Evolutionary conservation across 2,797 vertebrate species (phyloP).

Genomic region (Sebastes paucispinis): DNA sequence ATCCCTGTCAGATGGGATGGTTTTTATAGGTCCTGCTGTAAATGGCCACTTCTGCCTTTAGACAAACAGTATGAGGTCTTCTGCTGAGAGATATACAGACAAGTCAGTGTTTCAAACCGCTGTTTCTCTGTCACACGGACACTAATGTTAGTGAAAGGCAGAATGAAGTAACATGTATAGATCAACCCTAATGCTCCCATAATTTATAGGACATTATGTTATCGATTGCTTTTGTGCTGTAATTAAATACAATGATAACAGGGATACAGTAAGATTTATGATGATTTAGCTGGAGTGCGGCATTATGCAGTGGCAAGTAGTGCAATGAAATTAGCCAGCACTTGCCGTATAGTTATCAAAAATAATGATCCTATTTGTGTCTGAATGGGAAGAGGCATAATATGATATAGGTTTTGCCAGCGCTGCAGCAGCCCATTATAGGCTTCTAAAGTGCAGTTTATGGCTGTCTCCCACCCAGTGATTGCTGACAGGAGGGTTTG

Average conservation of each 20-base stretch:
- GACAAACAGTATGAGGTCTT: constrained; percentile 48
- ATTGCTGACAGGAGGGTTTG: constrained; percentile 72
- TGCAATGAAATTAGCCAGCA: constrained; percentile 68
- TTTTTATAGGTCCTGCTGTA: constrained; percentile 56
- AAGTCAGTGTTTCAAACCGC: background rate
- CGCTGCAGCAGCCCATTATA: constrained; percentile 71
- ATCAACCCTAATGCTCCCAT: constrained; percentile 51
- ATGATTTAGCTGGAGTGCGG: constrained; percentile 53
- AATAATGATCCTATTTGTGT: constrained; percentile 78
- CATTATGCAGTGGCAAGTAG: constrained; percentile 58
- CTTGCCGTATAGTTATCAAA: constrained; percentile 72
- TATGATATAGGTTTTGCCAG: constrained; percentile 73
- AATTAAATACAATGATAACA: constrained; percentile 65
- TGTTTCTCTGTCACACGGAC: background rate
- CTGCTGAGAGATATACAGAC: constrained; percentile 28
- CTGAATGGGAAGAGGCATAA: constrained; percentile 67
- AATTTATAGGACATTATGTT: constrained; percentile 43
- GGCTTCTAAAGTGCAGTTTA: constrained; percentile 69
- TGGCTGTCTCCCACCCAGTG: constrained; percentile 70
- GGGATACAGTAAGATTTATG: constrained; percentile 38
- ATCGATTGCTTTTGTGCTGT: constrained; percentile 62
- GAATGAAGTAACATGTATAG: constrained; percentile 19
- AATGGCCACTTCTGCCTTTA: constrained; percentile 46
- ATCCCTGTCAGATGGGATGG: constrained; percentile 31
- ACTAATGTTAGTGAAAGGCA: background rate